Base-by-base conservation (phyloP, 2,797 vertebrate genomes). In the Parauchenoglanis ngamensis region DNA sequence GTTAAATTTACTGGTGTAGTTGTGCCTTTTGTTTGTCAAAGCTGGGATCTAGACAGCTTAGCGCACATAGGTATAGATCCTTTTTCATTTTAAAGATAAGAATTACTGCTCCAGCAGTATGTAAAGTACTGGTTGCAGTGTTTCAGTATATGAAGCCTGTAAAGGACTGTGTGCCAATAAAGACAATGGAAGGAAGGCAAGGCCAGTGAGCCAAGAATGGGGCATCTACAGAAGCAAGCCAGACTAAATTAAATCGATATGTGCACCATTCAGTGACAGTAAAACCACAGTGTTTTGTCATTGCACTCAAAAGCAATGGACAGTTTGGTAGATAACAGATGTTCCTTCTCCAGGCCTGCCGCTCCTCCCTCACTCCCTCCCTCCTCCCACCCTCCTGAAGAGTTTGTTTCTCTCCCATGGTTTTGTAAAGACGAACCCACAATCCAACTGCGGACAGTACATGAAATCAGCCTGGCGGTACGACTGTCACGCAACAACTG, bases 301-400 rank as follows among this genome's bases (percentile, higher is more conserved):
- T 7, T 87, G 83, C 78, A 54, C 75, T 88, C 68, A 85, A 89
- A 89, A 86, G 82, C 73, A 85, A 73, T 75, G 57, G 87, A 89
- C 83, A 84, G 80, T 88, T 88, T 88, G 76, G 52, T 85, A 86
- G 67, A 46, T 82, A 89, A 88, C 90, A 87, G 84, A 86, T 87
- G 91, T 88, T 87, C 59, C 86, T 85, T 88, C 84, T 90, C 89
- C 77, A 12, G 44, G 49, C 75, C 49, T 67, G 82, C 79, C 56
- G 2, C 61, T 68, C 56, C 61, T 76, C 89, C 85, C 81, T 85
- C 85, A 81, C 81, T n/a, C 2, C 85, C 81, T 85, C 85, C 84
- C 81, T n/a, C 2, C 68, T 68, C 56, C 56, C 46, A 6, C 78
- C 78, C 23, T n/a, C 81, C 46, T 78, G 72, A 83, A 83, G 63